phyloP scores from a whole-genome alignment of 2,888 invertebrate species.

The Agrotis segetum region DNA sequence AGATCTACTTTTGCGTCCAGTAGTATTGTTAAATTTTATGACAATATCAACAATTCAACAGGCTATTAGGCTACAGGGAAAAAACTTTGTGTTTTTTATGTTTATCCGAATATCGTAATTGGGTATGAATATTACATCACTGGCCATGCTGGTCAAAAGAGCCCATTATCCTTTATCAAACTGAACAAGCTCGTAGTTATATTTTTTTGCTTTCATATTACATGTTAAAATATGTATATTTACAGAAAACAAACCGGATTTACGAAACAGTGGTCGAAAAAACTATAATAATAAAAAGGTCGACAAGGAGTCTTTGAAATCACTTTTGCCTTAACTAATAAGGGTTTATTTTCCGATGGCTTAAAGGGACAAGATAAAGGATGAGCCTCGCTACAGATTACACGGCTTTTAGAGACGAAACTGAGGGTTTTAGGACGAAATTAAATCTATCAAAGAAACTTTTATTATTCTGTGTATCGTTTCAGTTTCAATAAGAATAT shows the following conservation, averaged over 20 bases:
- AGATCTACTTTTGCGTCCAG: not conserved
- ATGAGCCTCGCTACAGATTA: slow-evolving; percentile 18
- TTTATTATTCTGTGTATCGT: slow-evolving; percentile 6
- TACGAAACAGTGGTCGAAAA: not conserved
- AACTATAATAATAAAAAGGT: not conserved
- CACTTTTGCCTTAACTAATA: slow-evolving; percentile 23
- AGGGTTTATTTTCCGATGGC: not conserved
- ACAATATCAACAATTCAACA: no score
- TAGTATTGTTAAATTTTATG: not conserved
- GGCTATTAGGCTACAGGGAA: not conserved
- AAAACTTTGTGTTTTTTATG: not conserved
- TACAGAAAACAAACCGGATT: not conserved
- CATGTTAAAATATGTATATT: no score
- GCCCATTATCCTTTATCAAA: not conserved
- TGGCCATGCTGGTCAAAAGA: not conserved
- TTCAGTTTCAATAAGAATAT: slow-evolving; percentile 20
- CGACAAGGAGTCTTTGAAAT: slow-evolving; percentile 12
- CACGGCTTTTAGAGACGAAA: slow-evolving; percentile 1
- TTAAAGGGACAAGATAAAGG: slow-evolving; percentile 3
- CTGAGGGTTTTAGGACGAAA: slow-evolving; percentile 6
- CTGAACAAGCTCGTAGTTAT: not conserved
- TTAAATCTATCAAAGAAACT: slow-evolving; percentile 2
- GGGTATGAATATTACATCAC: not conserved
- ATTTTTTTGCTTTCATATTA: not conserved
- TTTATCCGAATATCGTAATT: not conserved